These are phyloP conservation scores for Zalophus californianus DNA, from an alignment of 2,797 vertebrate species.

Conservation along the genomic window DNA sequence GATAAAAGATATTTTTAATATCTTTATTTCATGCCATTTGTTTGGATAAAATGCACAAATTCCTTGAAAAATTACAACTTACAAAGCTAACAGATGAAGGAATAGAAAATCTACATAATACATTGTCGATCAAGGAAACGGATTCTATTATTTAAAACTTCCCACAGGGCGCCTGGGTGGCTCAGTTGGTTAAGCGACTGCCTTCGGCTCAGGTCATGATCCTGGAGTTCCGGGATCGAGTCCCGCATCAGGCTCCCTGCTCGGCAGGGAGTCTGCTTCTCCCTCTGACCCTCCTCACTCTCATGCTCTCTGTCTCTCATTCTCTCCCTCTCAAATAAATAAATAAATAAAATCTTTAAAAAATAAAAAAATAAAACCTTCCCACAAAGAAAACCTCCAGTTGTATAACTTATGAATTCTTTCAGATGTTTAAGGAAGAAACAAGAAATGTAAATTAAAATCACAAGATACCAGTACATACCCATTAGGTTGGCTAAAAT, in stretches of 20 bases:
- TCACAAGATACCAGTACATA: background rate
- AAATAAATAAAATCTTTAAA: no score
- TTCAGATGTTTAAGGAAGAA: slow-evolving; percentile 22
- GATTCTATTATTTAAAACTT: background rate
- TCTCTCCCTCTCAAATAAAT: no score
- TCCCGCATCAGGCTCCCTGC: no score
- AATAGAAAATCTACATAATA: slow-evolving; percentile 20
- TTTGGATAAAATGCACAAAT: background rate
- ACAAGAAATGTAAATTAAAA: background rate
- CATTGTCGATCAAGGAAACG: background rate
- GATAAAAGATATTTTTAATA: background rate
- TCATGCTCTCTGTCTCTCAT: no score
- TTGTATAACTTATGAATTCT: background rate
- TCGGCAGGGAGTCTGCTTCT: no score
- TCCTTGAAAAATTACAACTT: slow-evolving; percentile 32
- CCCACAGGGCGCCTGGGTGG: background rate
- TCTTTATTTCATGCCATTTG: background rate
- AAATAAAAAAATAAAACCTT: background rate
- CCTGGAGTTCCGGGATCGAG: no score
- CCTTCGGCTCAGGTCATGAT: no score
- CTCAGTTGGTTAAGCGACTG: no score
- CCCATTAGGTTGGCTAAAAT: background rate
- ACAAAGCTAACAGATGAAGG: background rate
- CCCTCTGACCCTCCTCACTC: no score
- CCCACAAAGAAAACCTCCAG: background rate